A percentile compares a stretch with the other conserved stretches of the same genome.
Conservation (phyloP, 2,888 invertebrate species). For the Ariolimax columbianus region DNA sequence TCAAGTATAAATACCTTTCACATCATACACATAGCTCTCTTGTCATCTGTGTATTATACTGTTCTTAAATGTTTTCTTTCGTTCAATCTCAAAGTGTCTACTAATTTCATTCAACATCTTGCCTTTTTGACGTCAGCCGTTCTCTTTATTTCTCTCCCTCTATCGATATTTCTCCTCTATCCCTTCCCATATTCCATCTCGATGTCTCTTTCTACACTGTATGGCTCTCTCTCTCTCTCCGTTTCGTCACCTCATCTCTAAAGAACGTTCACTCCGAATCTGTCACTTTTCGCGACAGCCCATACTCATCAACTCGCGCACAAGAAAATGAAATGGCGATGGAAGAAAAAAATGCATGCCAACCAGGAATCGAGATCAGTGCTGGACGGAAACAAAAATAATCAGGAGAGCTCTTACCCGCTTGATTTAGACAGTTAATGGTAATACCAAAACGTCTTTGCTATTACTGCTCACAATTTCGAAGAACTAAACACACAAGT, state of each 20-base stretch:
- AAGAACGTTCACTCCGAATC: neutral
- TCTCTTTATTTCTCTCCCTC: neutral
- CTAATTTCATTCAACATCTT: neutral
- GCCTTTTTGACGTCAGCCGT: neutral
- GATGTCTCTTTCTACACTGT: neutral
- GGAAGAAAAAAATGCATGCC: neutral
- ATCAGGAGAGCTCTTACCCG: neutral
- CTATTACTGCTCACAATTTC: no score
- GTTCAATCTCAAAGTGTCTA: no score
- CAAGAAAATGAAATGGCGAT: neutral
- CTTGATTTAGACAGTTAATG: neutral
- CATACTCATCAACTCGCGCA: neutral
- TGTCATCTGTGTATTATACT: no score
- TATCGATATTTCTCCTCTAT: slow-evolving; percentile 5
- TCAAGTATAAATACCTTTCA: no score
- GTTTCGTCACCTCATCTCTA: slow-evolving; percentile 5
- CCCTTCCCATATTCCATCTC: neutral
- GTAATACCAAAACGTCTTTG: no score
- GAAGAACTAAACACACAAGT: no score
- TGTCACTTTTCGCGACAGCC: neutral
- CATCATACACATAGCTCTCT: no score
- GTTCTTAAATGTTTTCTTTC: slow-evolving; percentile 19
- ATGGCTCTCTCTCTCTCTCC: neutral
- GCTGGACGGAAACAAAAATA: neutral
- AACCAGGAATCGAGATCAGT: neutral